These are phyloP conservation scores for Bilobella aurantiaca DNA, from an alignment of 1,140 invertebrate species.

Conservation along the genomic window DNA sequence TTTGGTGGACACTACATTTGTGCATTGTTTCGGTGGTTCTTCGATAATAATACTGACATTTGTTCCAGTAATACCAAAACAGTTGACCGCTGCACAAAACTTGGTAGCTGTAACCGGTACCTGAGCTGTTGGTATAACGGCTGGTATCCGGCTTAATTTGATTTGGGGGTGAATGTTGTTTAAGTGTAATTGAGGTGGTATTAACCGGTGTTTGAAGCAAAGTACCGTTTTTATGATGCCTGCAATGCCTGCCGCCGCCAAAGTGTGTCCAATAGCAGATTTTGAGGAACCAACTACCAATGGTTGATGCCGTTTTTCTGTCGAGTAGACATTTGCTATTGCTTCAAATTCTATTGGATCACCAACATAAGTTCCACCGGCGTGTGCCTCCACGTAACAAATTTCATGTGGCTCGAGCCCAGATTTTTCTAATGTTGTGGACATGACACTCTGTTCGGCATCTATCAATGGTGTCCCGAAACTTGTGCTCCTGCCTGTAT, in stretches of 20 bases:
- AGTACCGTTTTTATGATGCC: conserved; percentile 18
- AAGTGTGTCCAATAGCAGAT: conserved; percentile 52
- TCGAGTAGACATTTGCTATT: conserved; percentile 43
- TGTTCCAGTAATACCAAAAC: conserved; percentile 15
- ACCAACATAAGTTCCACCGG: conserved; percentile 47
- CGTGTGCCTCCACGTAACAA: conserved; percentile 49
- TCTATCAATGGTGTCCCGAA: not conserved
- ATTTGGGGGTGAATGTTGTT: conserved; percentile 15
- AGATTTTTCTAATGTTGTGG: conserved; percentile 45
- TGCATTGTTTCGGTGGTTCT: not conserved
- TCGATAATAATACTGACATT: conserved; percentile 7
- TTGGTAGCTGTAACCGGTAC: not conserved
- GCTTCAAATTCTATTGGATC: conserved; percentile 37
- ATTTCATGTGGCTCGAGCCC: conserved; percentile 43
- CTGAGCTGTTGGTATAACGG: conserved; percentile 1
- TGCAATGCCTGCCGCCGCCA: conserved; percentile 40
- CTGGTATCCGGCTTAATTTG: conserved; percentile 11
- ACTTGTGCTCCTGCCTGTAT: not conserved
- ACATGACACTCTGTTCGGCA: conserved; percentile 43
- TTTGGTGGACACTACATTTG: not conserved
- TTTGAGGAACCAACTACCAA: conserved; percentile 49
- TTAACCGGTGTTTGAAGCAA: conserved; percentile 2
- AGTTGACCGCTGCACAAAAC: not conserved
- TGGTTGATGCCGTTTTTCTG: conserved; percentile 36
- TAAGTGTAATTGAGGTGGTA: conserved; percentile 11